Evolutionary conservation across 2,888 invertebrate genomes (phyloP).

Genomic region (Lepidocyrtinus sp.): DNA sequence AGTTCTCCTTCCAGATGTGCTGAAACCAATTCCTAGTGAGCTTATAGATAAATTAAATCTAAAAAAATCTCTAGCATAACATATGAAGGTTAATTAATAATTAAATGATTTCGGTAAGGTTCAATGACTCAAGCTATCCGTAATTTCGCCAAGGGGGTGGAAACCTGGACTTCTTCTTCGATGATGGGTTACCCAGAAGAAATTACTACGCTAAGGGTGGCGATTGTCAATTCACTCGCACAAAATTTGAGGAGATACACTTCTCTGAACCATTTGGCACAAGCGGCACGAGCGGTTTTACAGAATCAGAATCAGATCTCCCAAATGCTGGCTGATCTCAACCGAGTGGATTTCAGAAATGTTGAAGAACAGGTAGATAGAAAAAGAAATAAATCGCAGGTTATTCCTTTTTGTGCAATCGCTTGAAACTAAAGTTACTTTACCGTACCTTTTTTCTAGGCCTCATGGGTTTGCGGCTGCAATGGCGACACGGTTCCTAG

Average conservation of each 20-base stretch:
- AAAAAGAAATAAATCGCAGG: neutral
- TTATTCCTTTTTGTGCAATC: neutral
- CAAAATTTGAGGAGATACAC: slow-evolving; percentile 97
- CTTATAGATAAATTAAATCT: slow-evolving; percentile 57
- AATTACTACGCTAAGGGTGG: slow-evolving; percentile 73
- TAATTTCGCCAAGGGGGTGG: slow-evolving; percentile 94
- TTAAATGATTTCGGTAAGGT: slow-evolving; percentile 71
- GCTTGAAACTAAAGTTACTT: neutral
- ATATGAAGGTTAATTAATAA: neutral
- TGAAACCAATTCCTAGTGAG: slow-evolving; percentile 92
- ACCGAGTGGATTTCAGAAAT: slow-evolving; percentile 97
- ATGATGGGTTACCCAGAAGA: slow-evolving; percentile 83
- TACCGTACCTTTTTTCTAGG: slow-evolving; percentile 79
- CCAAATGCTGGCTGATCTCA: slow-evolving; percentile 97
- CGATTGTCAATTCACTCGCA: slow-evolving; percentile 91
- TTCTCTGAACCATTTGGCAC: slow-evolving; percentile 92
- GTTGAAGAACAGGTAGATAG: slow-evolving; percentile 83
- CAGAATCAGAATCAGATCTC: slow-evolving; percentile 95
- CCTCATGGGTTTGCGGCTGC: slow-evolving; percentile 98
- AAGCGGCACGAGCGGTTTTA: slow-evolving; percentile 95
- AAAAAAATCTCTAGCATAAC: slow-evolving; percentile 1
- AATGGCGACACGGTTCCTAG: slow-evolving; percentile 84
- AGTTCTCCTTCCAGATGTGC: slow-evolving; percentile 95
- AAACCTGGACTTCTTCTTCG: slow-evolving; percentile 87
- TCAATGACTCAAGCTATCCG: slow-evolving; percentile 93